Evolutionary conservation across 1,140 invertebrate genomes (phyloP), one percentile per base, ranked within the genome.

Genomic region (Caligus rogercresseyi): DNA sequence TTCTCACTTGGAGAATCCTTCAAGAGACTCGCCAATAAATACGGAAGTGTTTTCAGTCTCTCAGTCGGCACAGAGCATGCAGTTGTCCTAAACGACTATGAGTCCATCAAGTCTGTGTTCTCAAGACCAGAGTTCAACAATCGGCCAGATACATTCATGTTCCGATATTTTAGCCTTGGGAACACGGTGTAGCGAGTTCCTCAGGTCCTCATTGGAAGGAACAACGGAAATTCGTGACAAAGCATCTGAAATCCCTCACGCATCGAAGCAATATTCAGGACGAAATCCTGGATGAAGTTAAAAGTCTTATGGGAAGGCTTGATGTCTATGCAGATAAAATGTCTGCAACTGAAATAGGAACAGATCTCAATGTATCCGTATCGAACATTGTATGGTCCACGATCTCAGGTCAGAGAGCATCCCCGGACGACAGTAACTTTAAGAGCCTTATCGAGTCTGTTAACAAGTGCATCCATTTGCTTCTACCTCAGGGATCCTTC

Each of bases 51-150:
- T 24, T 62, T 62, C 51, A 52, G 24, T 25, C 1, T 62, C 51
- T 21, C 16, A 3, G 31, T 62, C n/a, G 61, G 61, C 1, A 62
- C 52, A 15, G 31, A 59, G 18, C 20, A 21, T 16, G 61, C 31
- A 3, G 61, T 62, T 56, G 61, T 62, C 2, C 52, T 62, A 4
- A 62, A 62, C 61, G 16, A 13, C n/a, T 55, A 20, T 18, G 51
- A 62, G 51, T 2, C 51, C 16, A 62, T 62, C 61, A 62, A 62
- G 61, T 20, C 18, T 2, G 61, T 52, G 15, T 62, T 62, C 21
- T 21, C n/a, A 4, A 15, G 43, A 19, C 13, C 31, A 15, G 61
- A 62, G 15, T 43, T 62, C 3, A 20, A 16, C 51, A 20, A 18
- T 19, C 18, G 61, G 3, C 61, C 61, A 20, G 25, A 57, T 24